phyloP scores from a whole-genome alignment of 2,888 invertebrate species.

The Gasteruption jaculator region DNA sequence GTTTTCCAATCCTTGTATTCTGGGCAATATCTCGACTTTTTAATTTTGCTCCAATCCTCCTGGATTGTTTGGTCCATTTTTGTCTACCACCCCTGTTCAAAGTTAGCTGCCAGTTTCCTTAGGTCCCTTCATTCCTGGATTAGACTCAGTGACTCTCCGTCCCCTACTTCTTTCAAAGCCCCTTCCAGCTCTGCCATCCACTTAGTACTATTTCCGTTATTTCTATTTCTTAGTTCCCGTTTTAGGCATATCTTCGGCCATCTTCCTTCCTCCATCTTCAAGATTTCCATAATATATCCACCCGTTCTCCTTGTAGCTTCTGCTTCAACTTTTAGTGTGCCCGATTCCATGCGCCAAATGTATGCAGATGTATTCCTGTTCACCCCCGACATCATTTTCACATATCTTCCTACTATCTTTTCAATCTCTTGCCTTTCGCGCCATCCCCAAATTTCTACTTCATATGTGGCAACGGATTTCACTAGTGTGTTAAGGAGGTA shows the following conservation, averaged over 20 bases:
- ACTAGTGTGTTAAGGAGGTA: constrained; percentile 16
- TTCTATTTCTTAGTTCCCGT: background rate
- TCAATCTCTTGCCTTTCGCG: constrained; percentile 13
- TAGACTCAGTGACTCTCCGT: too few species aligned
- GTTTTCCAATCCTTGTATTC: constrained; percentile 11
- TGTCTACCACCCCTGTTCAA: background rate
- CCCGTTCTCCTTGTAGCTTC: background rate
- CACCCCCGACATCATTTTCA: constrained; percentile 18
- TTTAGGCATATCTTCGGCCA: constrained; percentile 7
- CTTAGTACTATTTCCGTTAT: background rate
- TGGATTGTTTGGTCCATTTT: constrained; percentile 13
- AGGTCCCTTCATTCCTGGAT: background rate
- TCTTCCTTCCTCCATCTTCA: too few species aligned
- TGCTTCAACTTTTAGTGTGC: background rate
- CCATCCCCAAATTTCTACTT: constrained; percentile 18
- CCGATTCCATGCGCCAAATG: too few species aligned
- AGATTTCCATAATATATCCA: constrained; percentile 8
- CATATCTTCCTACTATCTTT: constrained; percentile 10
- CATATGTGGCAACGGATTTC: constrained; percentile 12
- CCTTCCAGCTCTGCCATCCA: constrained; percentile 8
- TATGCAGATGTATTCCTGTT: constrained; percentile 14
- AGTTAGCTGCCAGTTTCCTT: background rate
- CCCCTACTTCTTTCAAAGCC: constrained; percentile 7
- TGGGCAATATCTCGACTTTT: constrained; percentile 8
- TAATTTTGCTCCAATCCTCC: constrained; percentile 6